Conservation (phyloP, 2,888 invertebrate genomes). For the Drosophila nigritarsus region DNA sequence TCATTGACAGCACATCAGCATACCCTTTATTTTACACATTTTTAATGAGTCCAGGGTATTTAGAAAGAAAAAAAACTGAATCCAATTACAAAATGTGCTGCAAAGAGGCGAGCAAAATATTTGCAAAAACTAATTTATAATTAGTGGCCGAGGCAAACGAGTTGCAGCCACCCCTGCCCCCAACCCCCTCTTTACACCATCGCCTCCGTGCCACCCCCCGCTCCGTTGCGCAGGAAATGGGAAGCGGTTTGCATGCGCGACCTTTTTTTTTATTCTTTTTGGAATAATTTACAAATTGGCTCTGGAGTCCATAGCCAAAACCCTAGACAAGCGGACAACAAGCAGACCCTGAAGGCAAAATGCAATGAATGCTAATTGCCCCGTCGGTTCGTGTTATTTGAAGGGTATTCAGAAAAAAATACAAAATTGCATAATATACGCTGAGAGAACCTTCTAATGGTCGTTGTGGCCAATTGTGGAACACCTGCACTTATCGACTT, state of each 20-base stretch:
- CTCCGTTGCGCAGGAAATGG: conserved; percentile 38
- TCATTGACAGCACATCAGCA: too few species aligned
- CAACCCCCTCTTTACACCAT: neutral
- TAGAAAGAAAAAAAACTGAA: conserved; percentile 5
- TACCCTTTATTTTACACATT: neutral
- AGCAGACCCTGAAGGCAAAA: conserved; percentile 23
- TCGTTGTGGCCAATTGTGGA: conserved; percentile 24
- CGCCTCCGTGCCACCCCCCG: neutral
- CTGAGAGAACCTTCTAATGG: conserved; percentile 22
- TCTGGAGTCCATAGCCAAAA: conserved; percentile 31
- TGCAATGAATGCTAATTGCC: conserved; percentile 64
- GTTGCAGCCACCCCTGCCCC: conserved; percentile 7
- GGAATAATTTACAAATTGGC: conserved; percentile 74
- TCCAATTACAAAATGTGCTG: conserved; percentile 35
- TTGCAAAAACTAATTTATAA: conserved; percentile 77
- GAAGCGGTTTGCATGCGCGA: conserved; percentile 76
- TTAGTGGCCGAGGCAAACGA: conserved; percentile 58
- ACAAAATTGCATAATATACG: conserved; percentile 49
- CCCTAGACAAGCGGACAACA: conserved; percentile 14
- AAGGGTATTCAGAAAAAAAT: conserved; percentile 22
- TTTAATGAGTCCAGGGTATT: neutral
- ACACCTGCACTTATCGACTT: conserved; percentile 66
- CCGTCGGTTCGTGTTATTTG: conserved; percentile 12
- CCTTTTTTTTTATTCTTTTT: conserved; percentile 48
- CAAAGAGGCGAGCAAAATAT: conserved; percentile 65